These are phyloP conservation scores for Papilio aristodemus DNA, from an alignment of 1,140 invertebrate species.

Conservation along the genomic window DNA sequence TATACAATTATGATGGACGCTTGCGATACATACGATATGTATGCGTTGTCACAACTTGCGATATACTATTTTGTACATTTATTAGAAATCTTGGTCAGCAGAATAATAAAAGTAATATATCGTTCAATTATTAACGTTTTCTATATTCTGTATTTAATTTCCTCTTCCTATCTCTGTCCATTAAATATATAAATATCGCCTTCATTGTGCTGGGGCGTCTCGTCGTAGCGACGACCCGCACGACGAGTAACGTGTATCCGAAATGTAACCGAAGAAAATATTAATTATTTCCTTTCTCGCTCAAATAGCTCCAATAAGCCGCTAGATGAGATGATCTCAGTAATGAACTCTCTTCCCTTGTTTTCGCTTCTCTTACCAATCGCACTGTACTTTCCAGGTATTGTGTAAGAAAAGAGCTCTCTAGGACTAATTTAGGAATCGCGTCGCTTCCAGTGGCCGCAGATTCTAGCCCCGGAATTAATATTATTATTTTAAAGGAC, in stretches of 20 bases:
- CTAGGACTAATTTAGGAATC: neutral
- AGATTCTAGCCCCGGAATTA: neutral
- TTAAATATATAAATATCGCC: too few species aligned
- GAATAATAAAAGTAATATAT: too few species aligned
- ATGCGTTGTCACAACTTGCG: too few species aligned
- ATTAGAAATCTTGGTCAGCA: too few species aligned
- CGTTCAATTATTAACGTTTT: too few species aligned
- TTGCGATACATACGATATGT: too few species aligned
- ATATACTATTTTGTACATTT: too few species aligned
- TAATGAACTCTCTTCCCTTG: constrained; percentile 4
- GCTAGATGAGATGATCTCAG: constrained; percentile 8
- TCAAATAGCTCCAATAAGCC: constrained; percentile 15
- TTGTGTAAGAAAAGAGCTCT: neutral
- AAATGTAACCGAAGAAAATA: constrained; percentile 6
- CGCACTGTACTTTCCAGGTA: neutral
- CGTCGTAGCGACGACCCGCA: neutral
- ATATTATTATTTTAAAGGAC: neutral
- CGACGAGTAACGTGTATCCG: neutral
- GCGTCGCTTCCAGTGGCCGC: neutral
- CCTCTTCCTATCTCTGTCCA: too few species aligned
- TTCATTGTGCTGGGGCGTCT: neutral
- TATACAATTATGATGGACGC: too few species aligned
- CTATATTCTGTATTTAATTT: too few species aligned
- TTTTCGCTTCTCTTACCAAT: neutral
- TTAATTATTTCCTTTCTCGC: constrained; percentile 22